Base-by-base conservation (phyloP, 2,797 vertebrate genomes). In the Phoxinus dragarum region DNA sequence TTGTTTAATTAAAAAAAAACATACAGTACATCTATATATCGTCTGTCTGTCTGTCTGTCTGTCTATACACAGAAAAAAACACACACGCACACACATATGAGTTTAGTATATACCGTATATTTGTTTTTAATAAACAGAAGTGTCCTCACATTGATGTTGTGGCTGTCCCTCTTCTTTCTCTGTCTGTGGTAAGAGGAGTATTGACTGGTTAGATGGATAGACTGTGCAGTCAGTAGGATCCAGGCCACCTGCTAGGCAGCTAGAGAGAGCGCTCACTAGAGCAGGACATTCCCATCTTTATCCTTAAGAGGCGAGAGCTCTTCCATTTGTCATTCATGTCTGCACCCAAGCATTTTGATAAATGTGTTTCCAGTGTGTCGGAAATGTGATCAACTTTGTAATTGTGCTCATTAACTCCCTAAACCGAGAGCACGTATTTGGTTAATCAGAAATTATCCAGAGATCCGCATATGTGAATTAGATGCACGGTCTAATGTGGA, bases 321-420 rank as follows among this genome's bases (percentile, higher is more conserved):
- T 79, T 80, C 69, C 40, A 87, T 78, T 86, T 81, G 52, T 76
- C 73, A 78, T 82, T 77, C 42, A 42, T 23, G 61, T 59, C 47
- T 66, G 59, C 80, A 44, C 78, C 87, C 67, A 31, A 52, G 73
- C 73, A 72, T 86, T 88, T 87, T 88, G 82, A 90, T 81, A 34
- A 86, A 89, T 83, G 80, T 82, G 85, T 78, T 75, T 89, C 87
- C 76, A 14, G 49, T 56, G 44, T 86, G 49, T 78, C 38, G 76
- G 85, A 87, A 90, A 86, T 82, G 80, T 89, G 85, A 89, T 84
- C 82, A 85, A 61, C 86, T 78, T 90, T 82, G 84, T 89, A 88
- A 90, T 87, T 87, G 88, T 31, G 85, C 64, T 86, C 82, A 89
- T 89, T 90, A 87, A 69, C 81, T 86, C 49, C 0, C 27, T 36